Conservation (phyloP, 2,113 vertebrate species). For the Hassar affinis region DNA sequence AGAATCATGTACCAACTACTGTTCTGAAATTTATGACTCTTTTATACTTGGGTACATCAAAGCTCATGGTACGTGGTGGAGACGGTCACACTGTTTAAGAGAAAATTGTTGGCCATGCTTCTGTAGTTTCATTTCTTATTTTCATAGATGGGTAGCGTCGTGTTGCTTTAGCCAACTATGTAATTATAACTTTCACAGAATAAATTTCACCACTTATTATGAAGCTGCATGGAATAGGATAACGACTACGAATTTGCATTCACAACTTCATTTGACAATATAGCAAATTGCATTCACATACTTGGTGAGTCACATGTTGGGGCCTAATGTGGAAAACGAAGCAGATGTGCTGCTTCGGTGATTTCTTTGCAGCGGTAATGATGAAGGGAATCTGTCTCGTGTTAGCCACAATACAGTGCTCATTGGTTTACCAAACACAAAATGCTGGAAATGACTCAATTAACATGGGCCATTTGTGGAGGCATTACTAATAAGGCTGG, state of each 20-base stretch:
- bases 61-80: background rate
- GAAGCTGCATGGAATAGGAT: conserved; percentile 16
- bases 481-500: conserved; percentile 11
- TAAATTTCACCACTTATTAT: conserved; percentile 35
- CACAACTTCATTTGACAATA: conserved; percentile 4
- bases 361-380: conserved; percentile 52
- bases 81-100: background rate
- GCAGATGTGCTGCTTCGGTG: conserved; percentile 64
- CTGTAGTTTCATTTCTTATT: conserved; percentile 27
- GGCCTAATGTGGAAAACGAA: conserved; percentile 47
- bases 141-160: background rate
- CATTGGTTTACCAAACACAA: conserved; percentile 5
- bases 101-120: conserved; percentile 13
- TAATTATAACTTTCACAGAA: conserved; percentile 20
- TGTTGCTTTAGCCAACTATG: conserved; percentile 29
- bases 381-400: conserved; percentile 16
- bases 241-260: background rate
- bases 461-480: conserved; percentile 11
- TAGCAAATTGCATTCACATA: conserved; percentile 43
- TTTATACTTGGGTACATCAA: background rate
- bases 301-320: conserved; percentile 56
- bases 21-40: background rate
- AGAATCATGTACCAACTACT: background rate
- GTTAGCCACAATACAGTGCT: conserved; percentile 7
- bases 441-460: conserved; percentile 30